A percentile compares a stretch with the other conserved stretches of the same genome.
Conservation (phyloP, 2,113 vertebrate species). For the Neogale vison region DNA sequence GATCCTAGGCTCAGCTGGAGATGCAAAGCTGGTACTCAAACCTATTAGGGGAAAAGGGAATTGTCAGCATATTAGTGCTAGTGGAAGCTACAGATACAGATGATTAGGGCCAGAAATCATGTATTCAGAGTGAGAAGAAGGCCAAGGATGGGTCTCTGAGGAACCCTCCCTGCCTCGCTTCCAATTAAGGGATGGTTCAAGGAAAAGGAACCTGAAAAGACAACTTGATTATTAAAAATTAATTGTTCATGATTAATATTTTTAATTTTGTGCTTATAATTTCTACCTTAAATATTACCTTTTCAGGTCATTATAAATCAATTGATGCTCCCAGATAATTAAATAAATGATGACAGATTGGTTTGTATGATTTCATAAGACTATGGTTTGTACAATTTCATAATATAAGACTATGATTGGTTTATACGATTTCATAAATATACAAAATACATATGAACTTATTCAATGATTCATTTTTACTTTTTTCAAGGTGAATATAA, state of each 20-base stretch:
- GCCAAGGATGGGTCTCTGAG: not conserved
- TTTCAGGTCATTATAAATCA: not conserved
- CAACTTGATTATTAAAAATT: not conserved
- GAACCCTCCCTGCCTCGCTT: not conserved
- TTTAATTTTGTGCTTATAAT: slow-evolving; percentile 9
- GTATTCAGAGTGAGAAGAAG: not conserved
- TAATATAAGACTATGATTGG: not conserved
- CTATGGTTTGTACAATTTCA: slow-evolving; percentile 20
- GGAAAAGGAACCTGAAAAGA: not conserved
- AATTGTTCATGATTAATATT: slow-evolving; percentile 19
- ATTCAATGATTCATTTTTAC: slow-evolving; percentile 59
- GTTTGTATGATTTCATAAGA: slow-evolving; percentile 27
- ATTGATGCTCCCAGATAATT: slow-evolving; percentile 5
- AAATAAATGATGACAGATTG: not conserved
- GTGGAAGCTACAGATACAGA: not conserved
- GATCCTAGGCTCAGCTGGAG: not conserved
- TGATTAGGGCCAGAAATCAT: not conserved
- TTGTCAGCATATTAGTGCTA: not conserved
- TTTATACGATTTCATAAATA: slow-evolving; percentile 31
- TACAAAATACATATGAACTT: not conserved
- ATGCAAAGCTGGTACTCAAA: not conserved
- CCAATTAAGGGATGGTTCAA: not conserved
- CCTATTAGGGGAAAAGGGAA: not conserved
- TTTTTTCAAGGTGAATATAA: slow-evolving; percentile 54
- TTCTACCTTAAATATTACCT: not conserved